A percentile compares a stretch with the other conserved stretches of the same genome.
phyloP scores from a whole-genome alignment of 2,113 vertebrate genomes.

The Sinocyclocheilus anshuiensis region DNA sequence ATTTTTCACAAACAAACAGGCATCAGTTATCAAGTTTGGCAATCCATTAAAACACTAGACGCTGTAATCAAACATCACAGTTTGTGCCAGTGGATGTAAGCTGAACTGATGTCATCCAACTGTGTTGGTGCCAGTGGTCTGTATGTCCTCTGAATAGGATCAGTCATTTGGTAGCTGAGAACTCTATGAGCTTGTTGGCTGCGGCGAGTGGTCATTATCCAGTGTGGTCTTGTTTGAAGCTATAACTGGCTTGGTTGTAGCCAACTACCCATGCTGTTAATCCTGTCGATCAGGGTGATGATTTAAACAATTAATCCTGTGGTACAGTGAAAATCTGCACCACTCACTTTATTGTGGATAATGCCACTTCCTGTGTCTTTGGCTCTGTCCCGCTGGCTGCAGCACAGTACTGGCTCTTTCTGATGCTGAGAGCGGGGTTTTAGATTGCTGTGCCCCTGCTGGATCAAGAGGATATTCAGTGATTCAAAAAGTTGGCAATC shows the following conservation, averaged over 20 bases:
- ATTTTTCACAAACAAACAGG: neutral
- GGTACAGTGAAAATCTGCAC: neutral
- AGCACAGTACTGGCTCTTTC: neutral
- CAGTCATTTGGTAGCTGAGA: constrained; percentile 30
- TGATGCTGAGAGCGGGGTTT: neutral
- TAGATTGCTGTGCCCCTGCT: neutral
- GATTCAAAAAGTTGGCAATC: neutral
- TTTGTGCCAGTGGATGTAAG: constrained; percentile 19
- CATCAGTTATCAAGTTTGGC: constrained; percentile 6
- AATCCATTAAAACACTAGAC: neutral
- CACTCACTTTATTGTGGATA: neutral
- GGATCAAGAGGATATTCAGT: neutral
- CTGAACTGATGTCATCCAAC: constrained; percentile 1
- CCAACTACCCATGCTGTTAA: constrained; percentile 8
- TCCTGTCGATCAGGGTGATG: neutral
- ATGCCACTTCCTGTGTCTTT: neutral
- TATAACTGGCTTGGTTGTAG: neutral
- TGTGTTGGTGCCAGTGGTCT: constrained; percentile 32
- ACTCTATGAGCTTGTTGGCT: constrained; percentile 21
- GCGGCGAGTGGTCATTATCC: constrained; percentile 11
- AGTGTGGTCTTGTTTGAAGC: constrained; percentile 2
- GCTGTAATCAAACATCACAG: neutral
- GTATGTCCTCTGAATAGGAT: constrained; percentile 32
- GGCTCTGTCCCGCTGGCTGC: neutral
- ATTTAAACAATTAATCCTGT: constrained; percentile 27